Base-by-base conservation (phyloP, 2,113 vertebrate genomes). In the Erinaceus europaeus region DNA sequence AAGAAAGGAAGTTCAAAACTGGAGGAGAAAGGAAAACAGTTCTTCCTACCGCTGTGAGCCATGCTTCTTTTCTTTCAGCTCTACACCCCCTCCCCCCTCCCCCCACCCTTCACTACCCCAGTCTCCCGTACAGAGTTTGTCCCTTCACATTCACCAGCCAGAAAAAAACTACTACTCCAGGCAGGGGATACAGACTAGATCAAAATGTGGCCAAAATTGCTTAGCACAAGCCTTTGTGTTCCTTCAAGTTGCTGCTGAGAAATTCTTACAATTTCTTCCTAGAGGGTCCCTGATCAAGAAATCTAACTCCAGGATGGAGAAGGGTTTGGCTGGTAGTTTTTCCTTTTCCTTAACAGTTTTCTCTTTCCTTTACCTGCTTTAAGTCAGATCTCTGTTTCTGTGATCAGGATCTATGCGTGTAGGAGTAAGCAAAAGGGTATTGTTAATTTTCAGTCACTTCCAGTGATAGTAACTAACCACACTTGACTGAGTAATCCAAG, bases 271-370 rank as follows among this genome's bases (percentile, higher is more conserved):
- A 71, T 0, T 65, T 84, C 34, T 77, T 14, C 34, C 65, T 52
- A 2, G 18, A 2, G 27, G 61, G 38, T 1, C 5, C 17, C 27
- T 13, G 38, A 62, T 61, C 48, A 64, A 32, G 42, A 85, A 44
- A 36, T 5, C 40, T 75, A 40, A n/a, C 4, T 38, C 13, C 46
- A 15, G 6, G 57, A 25, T 38, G 42, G 27, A 74, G 20, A 21
- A 57, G n/a, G 0, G 2, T n/a, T n/a, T 38, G 14, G 17, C 12
- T 40, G 29, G n/a, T 48, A 18, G 59, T 36, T 11, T n/a, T 78
- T 55, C 48, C 23, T 67, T 61, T 78, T 80, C 25, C 73, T 80
- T 65, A 55, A 57, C 13, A 48, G n/a, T 61, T 72, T n/a, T 38
- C 21, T n/a, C 40, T 69, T 84, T 34, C 42, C 64, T 88, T 44